A percentile compares a stretch with the other conserved stretches of the same genome.
Conservation (phyloP, 2,888 invertebrate species). For the Galerucella pusilla region DNA sequence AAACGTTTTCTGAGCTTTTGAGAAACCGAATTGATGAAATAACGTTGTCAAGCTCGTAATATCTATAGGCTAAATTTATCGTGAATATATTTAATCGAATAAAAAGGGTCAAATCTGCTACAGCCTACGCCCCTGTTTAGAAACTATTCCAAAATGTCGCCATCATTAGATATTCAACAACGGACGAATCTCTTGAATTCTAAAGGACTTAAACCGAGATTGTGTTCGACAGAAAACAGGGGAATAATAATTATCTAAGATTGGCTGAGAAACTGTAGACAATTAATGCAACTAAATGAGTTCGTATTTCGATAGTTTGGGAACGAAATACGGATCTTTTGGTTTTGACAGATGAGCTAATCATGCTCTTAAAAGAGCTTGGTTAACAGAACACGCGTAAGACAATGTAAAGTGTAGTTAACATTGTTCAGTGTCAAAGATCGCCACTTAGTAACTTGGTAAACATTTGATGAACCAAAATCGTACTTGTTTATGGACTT, state of each 20-base stretch:
- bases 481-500: no score
- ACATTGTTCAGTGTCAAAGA: no score
- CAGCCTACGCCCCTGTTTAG: background rate
- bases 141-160: background rate
- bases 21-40: no score
- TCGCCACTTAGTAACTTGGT: no score
- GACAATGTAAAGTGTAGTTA: no score
- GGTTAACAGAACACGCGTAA: no score
- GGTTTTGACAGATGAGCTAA: background rate
- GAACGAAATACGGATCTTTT: background rate
- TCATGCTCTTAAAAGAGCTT: no score
- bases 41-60: no score
- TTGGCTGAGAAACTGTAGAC: background rate
- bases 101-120: background rate
- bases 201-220: background rate
- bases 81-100: no score
- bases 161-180: background rate
- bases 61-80: no score
- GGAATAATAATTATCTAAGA: background rate
- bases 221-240: background rate
- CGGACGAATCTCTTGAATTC: background rate
- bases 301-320: background rate
- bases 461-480: no score
- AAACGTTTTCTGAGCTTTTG: no score
- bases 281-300: background rate